These are phyloP conservation scores for Camponotus pennsylvanicus DNA, from an alignment of 1,140 invertebrate genomes.

Conservation along the genomic window DNA sequence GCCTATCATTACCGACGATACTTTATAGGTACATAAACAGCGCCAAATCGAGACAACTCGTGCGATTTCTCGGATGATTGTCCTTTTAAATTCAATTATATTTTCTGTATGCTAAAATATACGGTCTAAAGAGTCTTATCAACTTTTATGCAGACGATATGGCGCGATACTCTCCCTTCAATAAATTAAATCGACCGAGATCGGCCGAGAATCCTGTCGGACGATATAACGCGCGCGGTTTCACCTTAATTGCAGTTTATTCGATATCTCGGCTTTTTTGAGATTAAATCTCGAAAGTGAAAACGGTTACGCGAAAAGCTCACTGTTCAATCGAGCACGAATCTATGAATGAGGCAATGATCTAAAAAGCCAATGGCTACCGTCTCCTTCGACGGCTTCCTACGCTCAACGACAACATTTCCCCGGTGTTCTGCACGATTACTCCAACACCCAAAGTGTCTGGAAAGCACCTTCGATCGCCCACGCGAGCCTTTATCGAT, in stretches of 20 bases:
- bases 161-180: not conserved
- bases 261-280: not conserved
- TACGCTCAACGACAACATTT: constrained; percentile 61
- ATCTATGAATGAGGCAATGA: constrained; percentile 71
- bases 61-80: not conserved
- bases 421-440: constrained; percentile 65
- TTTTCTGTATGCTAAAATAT: constrained; percentile 26
- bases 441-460: constrained; percentile 51
- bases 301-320: not conserved
- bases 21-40: constrained; percentile 16
- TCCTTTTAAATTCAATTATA: constrained; percentile 5
- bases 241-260: constrained; percentile 18
- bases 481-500: constrained; percentile 44
- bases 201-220: not conserved
- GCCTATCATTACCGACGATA: constrained; percentile 23
- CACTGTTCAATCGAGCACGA: constrained; percentile 60
- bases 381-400: constrained; percentile 42
- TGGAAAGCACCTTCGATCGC: constrained; percentile 48
- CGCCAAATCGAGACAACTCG: not conserved
- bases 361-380: constrained; percentile 66
- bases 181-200: not conserved
- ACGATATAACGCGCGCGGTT: not conserved
- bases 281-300: not conserved
- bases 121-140: not conserved
- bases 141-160: not conserved